Conservation (phyloP, 2,797 vertebrate genomes). For the Pangasius macronema region DNA sequence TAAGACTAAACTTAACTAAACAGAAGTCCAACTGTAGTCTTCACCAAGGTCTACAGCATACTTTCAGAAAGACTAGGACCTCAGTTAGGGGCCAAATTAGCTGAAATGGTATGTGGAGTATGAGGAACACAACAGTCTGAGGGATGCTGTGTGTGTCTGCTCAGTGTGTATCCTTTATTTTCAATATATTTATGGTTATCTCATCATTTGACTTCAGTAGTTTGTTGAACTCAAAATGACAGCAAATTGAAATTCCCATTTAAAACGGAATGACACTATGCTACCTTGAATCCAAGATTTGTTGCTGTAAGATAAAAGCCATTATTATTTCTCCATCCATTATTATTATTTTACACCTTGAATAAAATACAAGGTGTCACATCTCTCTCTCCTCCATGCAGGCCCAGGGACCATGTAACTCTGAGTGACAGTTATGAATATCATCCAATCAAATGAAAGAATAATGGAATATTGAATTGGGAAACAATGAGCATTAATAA, state of each 20-base stretch:
- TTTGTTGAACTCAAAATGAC: background rate
- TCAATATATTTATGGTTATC: background rate
- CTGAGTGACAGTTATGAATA: slow-evolving; percentile 53
- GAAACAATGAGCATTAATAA: slow-evolving; percentile 53
- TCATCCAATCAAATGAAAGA: slow-evolving; percentile 45
- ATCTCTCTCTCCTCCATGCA: slow-evolving; percentile 14
- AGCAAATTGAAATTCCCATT: background rate
- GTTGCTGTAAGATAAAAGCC: background rate
- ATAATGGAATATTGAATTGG: slow-evolving; percentile 44
- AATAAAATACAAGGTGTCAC: slow-evolving; percentile 6
- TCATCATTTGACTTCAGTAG: background rate
- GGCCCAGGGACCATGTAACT: slow-evolving; percentile 31
- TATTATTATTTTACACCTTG: no score
- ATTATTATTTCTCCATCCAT: background rate
- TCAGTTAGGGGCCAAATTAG: slow-evolving; percentile 43
- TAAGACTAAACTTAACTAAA: background rate
- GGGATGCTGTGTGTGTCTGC: background rate
- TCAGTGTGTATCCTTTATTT: background rate
- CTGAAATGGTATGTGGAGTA: slow-evolving; percentile 35
- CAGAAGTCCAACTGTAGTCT: slow-evolving; percentile 24
- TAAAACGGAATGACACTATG: background rate
- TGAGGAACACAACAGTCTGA: slow-evolving; percentile 16
- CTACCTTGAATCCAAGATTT: background rate
- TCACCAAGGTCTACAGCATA: slow-evolving; percentile 28
- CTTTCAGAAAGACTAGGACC: slow-evolving; percentile 34